phyloP scores from a whole-genome alignment of 2,113 vertebrate genomes.

The Amphilophus citrinellus region DNA sequence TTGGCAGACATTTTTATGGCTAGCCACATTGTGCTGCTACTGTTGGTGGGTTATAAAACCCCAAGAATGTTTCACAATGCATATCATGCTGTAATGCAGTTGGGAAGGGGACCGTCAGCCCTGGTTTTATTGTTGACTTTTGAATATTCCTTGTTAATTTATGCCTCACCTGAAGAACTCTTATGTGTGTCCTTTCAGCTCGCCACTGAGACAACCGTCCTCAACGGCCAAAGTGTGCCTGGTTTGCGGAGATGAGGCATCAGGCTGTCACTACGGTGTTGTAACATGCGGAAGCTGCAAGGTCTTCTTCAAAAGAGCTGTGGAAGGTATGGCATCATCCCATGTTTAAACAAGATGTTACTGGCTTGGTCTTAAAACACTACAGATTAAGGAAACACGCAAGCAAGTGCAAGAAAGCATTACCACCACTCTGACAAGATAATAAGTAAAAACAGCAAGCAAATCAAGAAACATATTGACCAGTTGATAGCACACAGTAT shows the following conservation, averaged over 20 bases:
- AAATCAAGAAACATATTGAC: neutral
- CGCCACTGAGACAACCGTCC: slow-evolving; percentile 92
- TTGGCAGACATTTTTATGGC: slow-evolving; percentile 54
- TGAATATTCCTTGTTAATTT: slow-evolving; percentile 30
- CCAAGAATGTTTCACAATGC: slow-evolving; percentile 47
- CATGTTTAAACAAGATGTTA: neutral
- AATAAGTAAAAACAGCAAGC: neutral
- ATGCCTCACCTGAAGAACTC: slow-evolving; percentile 1
- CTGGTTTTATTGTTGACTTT: slow-evolving; percentile 39
- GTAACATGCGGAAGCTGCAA: slow-evolving; percentile 99
- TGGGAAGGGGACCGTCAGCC: slow-evolving; percentile 16
- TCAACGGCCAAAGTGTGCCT: slow-evolving; percentile 98
- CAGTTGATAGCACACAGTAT: neutral
- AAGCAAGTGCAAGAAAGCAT: neutral
- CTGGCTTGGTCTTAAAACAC: neutral
- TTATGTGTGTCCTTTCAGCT: slow-evolving; percentile 82
- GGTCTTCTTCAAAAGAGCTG: slow-evolving; percentile 99
- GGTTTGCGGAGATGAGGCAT: slow-evolving; percentile 98
- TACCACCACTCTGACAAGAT: neutral
- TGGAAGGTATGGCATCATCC: slow-evolving; percentile 88
- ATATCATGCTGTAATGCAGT: neutral
- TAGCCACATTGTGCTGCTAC: slow-evolving; percentile 44
- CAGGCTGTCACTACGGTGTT: slow-evolving; percentile 98
- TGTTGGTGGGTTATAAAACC: slow-evolving; percentile 53
- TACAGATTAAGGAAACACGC: neutral